These are phyloP conservation scores for Aurelia sp. DNA, from an alignment of 30 jellyfish, hydroid and myxozoan genomes.

Conservation along the genomic window DNA sequence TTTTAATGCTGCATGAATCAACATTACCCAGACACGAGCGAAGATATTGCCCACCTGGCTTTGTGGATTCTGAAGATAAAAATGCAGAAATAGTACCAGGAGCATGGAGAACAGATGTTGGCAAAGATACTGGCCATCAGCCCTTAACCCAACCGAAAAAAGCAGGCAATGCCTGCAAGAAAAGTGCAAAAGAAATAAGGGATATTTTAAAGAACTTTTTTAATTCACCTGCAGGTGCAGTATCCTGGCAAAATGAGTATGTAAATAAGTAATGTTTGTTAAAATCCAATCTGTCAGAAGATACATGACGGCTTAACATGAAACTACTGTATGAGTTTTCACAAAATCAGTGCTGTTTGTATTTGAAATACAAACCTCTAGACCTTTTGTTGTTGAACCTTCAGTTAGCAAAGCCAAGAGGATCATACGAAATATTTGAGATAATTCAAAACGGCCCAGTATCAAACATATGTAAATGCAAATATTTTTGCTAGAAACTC, in stretches of 20 bases:
- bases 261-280: slow-evolving; percentile 9
- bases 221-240: slow-evolving; percentile 16
- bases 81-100: slow-evolving; percentile 11
- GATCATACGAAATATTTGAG: too few species aligned
- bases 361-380: too few species aligned
- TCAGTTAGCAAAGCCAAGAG: too few species aligned
- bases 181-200: neutral
- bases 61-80: slow-evolving; percentile 33
- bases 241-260: slow-evolving; percentile 26
- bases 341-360: too few species aligned
- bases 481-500: too few species aligned
- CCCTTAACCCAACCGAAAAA: slow-evolving; percentile 13
- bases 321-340: too few species aligned
- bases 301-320: too few species aligned
- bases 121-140: slow-evolving; percentile 22
- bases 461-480: too few species aligned
- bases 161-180: slow-evolving; percentile 38
- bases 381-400: too few species aligned
- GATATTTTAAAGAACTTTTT: neutral
- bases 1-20: slow-evolving; percentile 32
- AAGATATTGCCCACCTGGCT: slow-evolving; percentile 55
- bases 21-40: slow-evolving; percentile 45
- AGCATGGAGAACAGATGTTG: slow-evolving; percentile 10
- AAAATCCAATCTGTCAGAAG: too few species aligned
- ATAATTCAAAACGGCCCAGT: too few species aligned